phyloP scores from a whole-genome alignment of 2,113 vertebrate genomes.

The Lycaon pictus region DNA sequence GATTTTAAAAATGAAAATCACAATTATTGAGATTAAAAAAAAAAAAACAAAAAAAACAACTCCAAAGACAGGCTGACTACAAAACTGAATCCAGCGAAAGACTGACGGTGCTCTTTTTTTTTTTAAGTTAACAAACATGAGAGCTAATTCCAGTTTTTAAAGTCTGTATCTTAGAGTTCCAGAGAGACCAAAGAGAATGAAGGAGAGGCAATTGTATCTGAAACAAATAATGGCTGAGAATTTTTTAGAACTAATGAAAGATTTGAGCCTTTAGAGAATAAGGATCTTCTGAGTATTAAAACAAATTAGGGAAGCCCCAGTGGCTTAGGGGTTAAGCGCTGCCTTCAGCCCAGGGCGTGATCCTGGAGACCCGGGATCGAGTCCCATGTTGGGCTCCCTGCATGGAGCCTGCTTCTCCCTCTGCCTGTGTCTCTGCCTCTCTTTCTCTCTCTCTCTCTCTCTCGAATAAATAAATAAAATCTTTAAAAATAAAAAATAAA shows the following conservation, averaged over 20 bases:
- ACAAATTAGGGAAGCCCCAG: neutral
- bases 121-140: neutral
- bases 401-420: too few species aligned
- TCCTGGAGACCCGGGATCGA: too few species aligned
- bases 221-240: neutral
- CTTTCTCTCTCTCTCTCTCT: too few species aligned
- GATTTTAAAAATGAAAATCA: constrained; percentile 34
- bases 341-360: too few species aligned
- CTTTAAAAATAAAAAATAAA: too few species aligned
- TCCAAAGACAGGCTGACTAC: neutral
- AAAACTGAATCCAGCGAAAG: neutral
- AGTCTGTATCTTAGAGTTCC: neutral
- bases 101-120: neutral
- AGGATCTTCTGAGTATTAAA: neutral
- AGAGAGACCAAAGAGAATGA: neutral
- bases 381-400: too few species aligned
- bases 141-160: neutral
- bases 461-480: too few species aligned
- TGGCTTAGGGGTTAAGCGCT: too few species aligned
- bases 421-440: too few species aligned
- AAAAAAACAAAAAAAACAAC: neutral
- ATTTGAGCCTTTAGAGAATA: neutral
- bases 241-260: neutral
- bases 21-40: neutral
- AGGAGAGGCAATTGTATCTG: neutral